Percentiles rank a stretch among this genome's conserved stretches.
phyloP scores from a whole-genome alignment of 2,113 vertebrate genomes.

The Gopherus flavomarginatus region DNA sequence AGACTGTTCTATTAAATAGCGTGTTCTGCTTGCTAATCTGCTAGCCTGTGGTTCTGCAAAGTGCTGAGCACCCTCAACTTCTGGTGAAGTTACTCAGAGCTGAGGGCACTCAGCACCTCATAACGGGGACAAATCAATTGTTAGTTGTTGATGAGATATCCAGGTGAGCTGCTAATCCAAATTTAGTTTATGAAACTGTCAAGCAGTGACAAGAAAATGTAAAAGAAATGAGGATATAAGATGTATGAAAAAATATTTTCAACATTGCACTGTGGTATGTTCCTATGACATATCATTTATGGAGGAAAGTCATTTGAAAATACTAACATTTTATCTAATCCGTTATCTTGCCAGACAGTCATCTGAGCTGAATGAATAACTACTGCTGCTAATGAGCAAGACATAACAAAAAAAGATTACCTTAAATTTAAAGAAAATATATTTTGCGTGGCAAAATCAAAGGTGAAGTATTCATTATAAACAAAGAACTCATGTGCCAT shows the following conservation, averaged over 20 bases:
- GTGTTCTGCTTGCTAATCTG: not conserved
- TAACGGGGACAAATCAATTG: not conserved
- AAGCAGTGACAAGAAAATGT: not conserved
- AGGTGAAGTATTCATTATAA: not conserved
- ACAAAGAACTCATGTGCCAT: not conserved
- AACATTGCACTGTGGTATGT: not conserved
- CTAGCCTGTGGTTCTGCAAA: not conserved
- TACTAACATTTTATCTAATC: not conserved
- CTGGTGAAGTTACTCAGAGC: not conserved
- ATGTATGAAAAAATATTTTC: not conserved
- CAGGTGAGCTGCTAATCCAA: not conserved
- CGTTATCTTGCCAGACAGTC: not conserved
- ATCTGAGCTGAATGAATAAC: slow-evolving; percentile 8
- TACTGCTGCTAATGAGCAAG: not conserved
- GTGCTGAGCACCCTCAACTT: not conserved
- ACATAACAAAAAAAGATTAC: not conserved
- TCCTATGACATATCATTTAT: not conserved
- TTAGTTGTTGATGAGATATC: not conserved
- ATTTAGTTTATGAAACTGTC: not conserved
- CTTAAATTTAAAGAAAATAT: not conserved
- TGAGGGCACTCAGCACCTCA: not conserved
- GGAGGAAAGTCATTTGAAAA: not conserved
- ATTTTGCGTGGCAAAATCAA: not conserved
- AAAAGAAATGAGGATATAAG: not conserved
- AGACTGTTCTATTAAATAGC: not conserved